Evolutionary conservation across 2,888 invertebrate genomes (phyloP), one percentile per base, ranked within the genome.

Genomic region (Drosophila hawaiiensis): DNA sequence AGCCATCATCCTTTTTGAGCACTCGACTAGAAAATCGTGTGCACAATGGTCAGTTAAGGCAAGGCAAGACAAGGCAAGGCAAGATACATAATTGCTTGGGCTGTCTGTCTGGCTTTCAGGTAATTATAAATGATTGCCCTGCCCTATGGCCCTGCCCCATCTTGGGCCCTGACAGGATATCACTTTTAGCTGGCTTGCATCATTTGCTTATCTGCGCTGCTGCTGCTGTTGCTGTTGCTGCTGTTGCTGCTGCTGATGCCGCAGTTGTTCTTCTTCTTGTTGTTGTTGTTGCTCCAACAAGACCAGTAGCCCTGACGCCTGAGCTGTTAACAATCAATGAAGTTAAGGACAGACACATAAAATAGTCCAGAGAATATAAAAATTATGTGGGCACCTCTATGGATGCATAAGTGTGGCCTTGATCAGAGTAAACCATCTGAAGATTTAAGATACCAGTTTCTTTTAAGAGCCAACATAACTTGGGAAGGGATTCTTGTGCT

Each of bases 301-400:
- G 84, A 84, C 84, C 84, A 81, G 84, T 86, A 84, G 84, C 86
- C 58, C 16, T 68, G 76, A 78, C 76, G 78, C 78, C 75, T 47
- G 66, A 76, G 85, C 85, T 83, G 82, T 84, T 69, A 80, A 78
- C 74, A 84, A 82, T 84, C 84, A 82, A 76, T 75, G 68, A 73
- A 73, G 72, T 71, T 68, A 63, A 76, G 62, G 66, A 70, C 78
- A 73, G 59, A 52, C 64, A 58, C 76, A 78, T 78, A 72, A 84
- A 76, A 72, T 82, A 68, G 72, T 56, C 56, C 41, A 68, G 72
- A 52, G 67, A 66, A 53, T 58, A 41, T 54, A 43, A 49, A 52
- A 66, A 68, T 52, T 69, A 78, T 79, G 73, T 63, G 78, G 78
- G 76, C 52, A 67, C 19, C 47, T 56, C 54, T 54, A 69, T 63